These are phyloP conservation scores for Diuraphis noxia DNA, from an alignment of 1,140 invertebrate species.

Conservation along the genomic window DNA sequence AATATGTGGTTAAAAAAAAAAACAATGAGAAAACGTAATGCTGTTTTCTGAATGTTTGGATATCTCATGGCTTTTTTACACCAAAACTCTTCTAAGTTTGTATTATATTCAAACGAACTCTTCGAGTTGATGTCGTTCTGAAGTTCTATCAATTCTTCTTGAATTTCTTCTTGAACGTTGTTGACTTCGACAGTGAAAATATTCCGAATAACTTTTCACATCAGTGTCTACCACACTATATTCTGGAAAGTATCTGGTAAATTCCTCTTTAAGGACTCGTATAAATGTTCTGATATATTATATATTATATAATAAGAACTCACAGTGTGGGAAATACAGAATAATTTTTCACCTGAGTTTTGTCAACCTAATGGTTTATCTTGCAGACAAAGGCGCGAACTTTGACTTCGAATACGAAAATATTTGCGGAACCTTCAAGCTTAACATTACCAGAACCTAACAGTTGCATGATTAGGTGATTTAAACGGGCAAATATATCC, in stretches of 20 bases:
- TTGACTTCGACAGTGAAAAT: too few relatives aligned
- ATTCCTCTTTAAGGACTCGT: constrained; percentile 29
- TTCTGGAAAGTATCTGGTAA: not conserved
- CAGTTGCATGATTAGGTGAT: constrained; percentile 57
- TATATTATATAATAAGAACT: constrained; percentile 31
- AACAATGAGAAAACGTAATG: too few relatives aligned
- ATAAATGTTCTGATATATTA: constrained; percentile 25
- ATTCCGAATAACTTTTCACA: too few relatives aligned
- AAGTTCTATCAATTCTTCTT: too few relatives aligned
- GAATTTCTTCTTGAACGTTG: too few relatives aligned
- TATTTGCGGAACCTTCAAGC: constrained; percentile 56
- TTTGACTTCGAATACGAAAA: constrained; percentile 56
- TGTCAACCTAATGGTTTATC: constrained; percentile 55
- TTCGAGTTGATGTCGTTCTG: not conserved
- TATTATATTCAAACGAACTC: not conserved
- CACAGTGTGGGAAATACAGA: constrained; percentile 23
- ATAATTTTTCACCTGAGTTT: constrained; percentile 16
- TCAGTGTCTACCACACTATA: too few relatives aligned
- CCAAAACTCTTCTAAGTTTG: not conserved
- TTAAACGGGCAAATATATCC: constrained; percentile 57
- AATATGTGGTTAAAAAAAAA: too few relatives aligned
- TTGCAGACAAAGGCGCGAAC: constrained; percentile 55
- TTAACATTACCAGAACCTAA: constrained; percentile 55
- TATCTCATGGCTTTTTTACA: too few relatives aligned
- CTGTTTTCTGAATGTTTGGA: too few relatives aligned